Evolutionary conservation across 2,113 vertebrate genomes (phyloP).

Genomic region (Caracal caracal): DNA sequence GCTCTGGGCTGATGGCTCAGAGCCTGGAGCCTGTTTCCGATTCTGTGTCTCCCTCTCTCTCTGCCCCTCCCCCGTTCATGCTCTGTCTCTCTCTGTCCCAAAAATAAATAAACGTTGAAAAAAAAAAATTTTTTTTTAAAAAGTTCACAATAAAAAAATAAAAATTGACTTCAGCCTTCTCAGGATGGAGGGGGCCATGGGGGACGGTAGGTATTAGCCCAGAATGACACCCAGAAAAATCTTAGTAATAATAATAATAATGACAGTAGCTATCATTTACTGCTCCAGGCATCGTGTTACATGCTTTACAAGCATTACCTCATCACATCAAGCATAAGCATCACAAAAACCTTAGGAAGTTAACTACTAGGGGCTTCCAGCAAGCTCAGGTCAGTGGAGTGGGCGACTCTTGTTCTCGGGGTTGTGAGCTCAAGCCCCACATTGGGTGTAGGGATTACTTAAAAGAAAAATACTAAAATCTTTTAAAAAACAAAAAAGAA

Average conservation of each 20-base stretch:
- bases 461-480: not conserved
- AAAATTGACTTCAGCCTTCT: not conserved
- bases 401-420: not conserved
- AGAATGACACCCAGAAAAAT: not conserved
- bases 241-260: not conserved
- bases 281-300: not conserved
- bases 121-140: too few species aligned
- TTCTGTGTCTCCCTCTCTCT: too few species aligned
- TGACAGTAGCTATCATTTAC: not conserved
- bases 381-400: not conserved
- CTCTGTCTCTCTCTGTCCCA: too few species aligned
- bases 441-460: not conserved
- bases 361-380: not conserved
- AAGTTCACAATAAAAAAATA: not conserved
- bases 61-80: too few species aligned
- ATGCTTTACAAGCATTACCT: not conserved
- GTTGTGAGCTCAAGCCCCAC: not conserved
- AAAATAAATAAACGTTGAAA: too few species aligned
- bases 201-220: not conserved
- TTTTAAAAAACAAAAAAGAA: not conserved
- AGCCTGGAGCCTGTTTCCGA: too few species aligned
- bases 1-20: too few species aligned
- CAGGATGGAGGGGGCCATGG: not conserved
- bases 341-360: not conserved
- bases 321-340: too few species aligned